Evolutionary conservation across 2,113 vertebrate species (phyloP).

Genomic region (Bothrops jararaca): DNA sequence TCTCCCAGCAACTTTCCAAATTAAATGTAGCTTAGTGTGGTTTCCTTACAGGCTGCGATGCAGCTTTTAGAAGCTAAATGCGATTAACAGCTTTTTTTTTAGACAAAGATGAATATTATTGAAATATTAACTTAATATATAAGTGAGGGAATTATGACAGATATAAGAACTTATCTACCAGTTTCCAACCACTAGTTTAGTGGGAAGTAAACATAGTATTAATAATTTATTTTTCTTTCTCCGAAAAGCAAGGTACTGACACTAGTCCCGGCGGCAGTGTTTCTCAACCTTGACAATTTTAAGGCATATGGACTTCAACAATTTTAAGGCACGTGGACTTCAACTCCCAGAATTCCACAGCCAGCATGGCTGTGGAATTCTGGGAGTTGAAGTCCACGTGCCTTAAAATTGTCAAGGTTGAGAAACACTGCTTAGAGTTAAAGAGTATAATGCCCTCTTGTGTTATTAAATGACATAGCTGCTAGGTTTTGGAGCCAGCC

Average conservation of each 20-base stretch:
- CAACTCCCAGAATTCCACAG: no score
- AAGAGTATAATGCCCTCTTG: slow-evolving; percentile 65
- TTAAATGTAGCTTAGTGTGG: neutral
- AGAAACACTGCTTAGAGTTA: no score
- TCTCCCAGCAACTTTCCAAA: neutral
- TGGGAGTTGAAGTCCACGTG: no score
- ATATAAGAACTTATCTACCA: neutral
- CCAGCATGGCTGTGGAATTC: no score
- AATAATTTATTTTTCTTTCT: neutral
- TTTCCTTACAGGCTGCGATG: slow-evolving; percentile 31
- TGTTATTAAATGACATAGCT: slow-evolving; percentile 54
- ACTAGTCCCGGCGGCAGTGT: neutral
- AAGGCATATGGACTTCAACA: no score
- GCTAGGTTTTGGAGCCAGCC: neutral
- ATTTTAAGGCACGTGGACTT: no score
- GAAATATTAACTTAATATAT: neutral
- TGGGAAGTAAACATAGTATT: neutral
- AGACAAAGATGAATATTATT: slow-evolving; percentile 18
- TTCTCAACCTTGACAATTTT: no score
- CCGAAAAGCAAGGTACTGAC: neutral
- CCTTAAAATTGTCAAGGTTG: no score
- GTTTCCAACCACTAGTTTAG: slow-evolving; percentile 10
- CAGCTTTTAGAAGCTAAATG: neutral
- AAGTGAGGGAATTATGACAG: slow-evolving; percentile 22
- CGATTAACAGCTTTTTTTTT: slow-evolving; percentile 6